Base-by-base conservation (phyloP, 2,797 vertebrate genomes). In the Phalloptychus januarius region DNA sequence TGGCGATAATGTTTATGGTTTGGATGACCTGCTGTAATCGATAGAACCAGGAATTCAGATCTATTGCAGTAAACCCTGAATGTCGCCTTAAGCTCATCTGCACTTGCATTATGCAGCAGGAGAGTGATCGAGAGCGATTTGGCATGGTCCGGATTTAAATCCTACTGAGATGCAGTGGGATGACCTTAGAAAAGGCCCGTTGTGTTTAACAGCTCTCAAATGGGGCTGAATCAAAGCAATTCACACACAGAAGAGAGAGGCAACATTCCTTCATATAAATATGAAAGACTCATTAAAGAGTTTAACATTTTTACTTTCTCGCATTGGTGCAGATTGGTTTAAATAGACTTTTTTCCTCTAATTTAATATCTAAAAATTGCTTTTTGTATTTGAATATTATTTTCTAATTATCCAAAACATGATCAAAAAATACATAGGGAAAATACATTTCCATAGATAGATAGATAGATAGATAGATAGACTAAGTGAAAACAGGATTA, bases 401-500 rank as follows among this genome's bases (percentile, higher is more conserved):
- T 18, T 61, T 61, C 13, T 33, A 61, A 33, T 16, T 16, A 33
- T 33, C 31, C 3, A 2, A 61, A 33, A 23, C 18, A 65, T 16
- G 4, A 31, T 31, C 5, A 65, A 65, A 33, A 38, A 36, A 65
- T 36, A 16, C 31, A 18, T 33, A 33, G 28, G 13, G 28, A 28
- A 61, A 61, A 16, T 61, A 18, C 56, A 65, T 20, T 36, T 38
- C 23, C 33, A 65, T 38, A 80, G 61, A 65, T 23, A 65, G 61
- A 85, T 40, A 61, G 65, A 77, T 45, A 74, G 76, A 79, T 71
- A 69, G 61, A 81, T 71, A 77, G 78, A 86, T 65, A 74, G 54
- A 86, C 3, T 36, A 10, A 31, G 44, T 52, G 44, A 71, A 70
- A 58, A 52, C 69, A 70, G 76, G 71, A 42, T 84, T 80, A 82